Evolutionary conservation across 2,113 vertebrate genomes (phyloP), one percentile per base, ranked within the genome.

Genomic region (Platysteira castanea): DNA sequence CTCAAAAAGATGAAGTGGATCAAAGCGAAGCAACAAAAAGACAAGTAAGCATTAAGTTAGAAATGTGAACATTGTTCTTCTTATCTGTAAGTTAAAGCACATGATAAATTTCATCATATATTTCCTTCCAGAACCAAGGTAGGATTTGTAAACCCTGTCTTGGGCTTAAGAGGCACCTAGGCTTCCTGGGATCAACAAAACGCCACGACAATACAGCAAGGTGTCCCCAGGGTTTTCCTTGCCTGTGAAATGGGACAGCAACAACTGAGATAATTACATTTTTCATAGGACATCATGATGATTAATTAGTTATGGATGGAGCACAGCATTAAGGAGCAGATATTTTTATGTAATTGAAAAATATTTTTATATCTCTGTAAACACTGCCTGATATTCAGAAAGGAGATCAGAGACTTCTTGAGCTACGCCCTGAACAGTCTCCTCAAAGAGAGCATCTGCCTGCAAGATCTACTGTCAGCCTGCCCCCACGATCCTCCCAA

Each of bases 231-330:
- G 33, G 73, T 57, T 89, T 87, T 52, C 57, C 83, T 93, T 53
- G 52, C 61, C 73, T 89, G 49, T 84, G 64, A 92, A 92, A 68
- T 89, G 83, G 86, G 95, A 75, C 90, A 82, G 60, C 0, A 1
- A 61, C 82, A 85, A 80, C 54, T 80, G 52, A 95, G 90, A 93
- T 84, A 93, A 94, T 95, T 91, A 86, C 37, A 41, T 89, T 94
- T 95, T 93, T 90, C 95, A 79, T 26, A 92, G 88, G 88, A 84
- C 57, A 87, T 74, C 7, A 2, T 24, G n/a, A 49, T 87, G 71
- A 84, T 84, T 93, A 90, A 96, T 96, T 88, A 93, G 93, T 53
- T 75, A 78, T 0, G 10, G 65, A 81, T 87, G 83, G 68, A 90
- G 83, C 35, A 70, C 56, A 39, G 47, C 71, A 80, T 93, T 78